These are phyloP conservation scores for Zoanthus sansibaricus DNA, from an alignment of 92 coral and sea anemone genomes.

Conservation along the genomic window DNA sequence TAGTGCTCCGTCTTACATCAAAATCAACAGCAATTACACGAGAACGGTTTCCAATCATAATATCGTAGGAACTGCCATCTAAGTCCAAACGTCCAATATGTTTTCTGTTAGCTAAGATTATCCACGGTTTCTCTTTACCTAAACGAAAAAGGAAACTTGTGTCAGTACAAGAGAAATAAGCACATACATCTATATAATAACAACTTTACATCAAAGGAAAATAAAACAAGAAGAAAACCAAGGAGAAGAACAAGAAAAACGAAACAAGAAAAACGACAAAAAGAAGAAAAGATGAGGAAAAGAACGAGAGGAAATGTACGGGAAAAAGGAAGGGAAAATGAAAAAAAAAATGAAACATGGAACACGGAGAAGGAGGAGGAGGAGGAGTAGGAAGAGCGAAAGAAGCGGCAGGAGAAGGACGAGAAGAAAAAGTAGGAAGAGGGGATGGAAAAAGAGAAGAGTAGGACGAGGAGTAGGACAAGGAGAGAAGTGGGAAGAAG, in stretches of 20 bases:
- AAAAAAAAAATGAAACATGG: too few relatives aligned
- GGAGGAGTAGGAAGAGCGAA: too few relatives aligned
- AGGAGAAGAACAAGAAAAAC: not conserved
- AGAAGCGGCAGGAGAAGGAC: too few relatives aligned
- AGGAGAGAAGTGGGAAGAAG: too few relatives aligned
- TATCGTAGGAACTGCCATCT: constrained; percentile 65
- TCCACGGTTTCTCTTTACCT: constrained; percentile 76
- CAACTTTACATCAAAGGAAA: not conserved
- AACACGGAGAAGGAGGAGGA: too few relatives aligned
- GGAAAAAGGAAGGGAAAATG: too few relatives aligned
- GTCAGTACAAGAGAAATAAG: not conserved
- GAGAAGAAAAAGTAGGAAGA: too few relatives aligned
- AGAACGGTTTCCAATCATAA: constrained; percentile 64
- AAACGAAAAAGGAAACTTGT: not conserved
- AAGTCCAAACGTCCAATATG: constrained; percentile 61
- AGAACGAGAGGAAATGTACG: too few relatives aligned
- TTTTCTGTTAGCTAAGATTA: constrained; percentile 77
- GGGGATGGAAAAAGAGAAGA: too few relatives aligned
- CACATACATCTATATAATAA: not conserved
- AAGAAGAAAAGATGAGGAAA: too few relatives aligned
- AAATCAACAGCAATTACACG: constrained; percentile 89
- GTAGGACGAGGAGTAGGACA: too few relatives aligned
- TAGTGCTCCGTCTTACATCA: constrained; percentile 66
- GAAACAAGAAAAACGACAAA: not conserved
- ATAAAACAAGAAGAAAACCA: too few relatives aligned